Evolutionary conservation across 2,797 vertebrate genomes (phyloP), one percentile per base, ranked within the genome.

Genomic region (Spizella passerina): DNA sequence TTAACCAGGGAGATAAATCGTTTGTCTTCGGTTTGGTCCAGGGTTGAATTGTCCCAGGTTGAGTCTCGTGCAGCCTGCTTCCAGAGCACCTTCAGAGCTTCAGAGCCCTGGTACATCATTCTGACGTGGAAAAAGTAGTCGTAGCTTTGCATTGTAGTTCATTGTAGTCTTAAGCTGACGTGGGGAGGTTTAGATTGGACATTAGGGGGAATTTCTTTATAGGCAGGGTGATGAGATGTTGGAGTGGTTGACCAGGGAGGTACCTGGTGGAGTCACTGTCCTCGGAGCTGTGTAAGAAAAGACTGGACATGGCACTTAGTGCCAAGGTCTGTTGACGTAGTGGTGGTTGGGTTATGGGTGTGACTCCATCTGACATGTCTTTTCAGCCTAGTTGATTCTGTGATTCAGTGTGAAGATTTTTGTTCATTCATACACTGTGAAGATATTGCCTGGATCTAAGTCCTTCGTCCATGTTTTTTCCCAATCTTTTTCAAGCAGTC

Each of bases 21-120:
- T 23, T 47, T 27, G 0, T 14, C n/a, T 10, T 12, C 43, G 5
- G 3, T 34, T 32, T 44, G 27, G 18, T 27, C 7, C 61, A 0
- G 22, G 30, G 2, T 0, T 29, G 57, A 21, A 8, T 41, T 15
- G 18, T 30, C 34, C 16, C 26, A 14, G 75, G 13, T 1, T 26
- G 73, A 30, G 43, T 68, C 10, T 20, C 41, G 34, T 5, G 41
- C 53, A 7, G 20, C 8, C 23, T 34, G 17, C 7, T 47, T 55
- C 38, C 38, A 5, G 21, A 17, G 39, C 47, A 4, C 2, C n/a
- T 60, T 38, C 65, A 26, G n/a, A 24, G 22, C n/a, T 36, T 44
- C n/a, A 32, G 75, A 57, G 59, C 26, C 32, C 24, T 46, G 63
- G 14, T 21, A 49, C 49, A 50, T 61, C 7, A 7, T 36, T 57